Evolutionary conservation across 2,888 invertebrate genomes (phyloP), one percentile per base, ranked within the genome.

Genomic region (Synanthedon myopaeformis): DNA sequence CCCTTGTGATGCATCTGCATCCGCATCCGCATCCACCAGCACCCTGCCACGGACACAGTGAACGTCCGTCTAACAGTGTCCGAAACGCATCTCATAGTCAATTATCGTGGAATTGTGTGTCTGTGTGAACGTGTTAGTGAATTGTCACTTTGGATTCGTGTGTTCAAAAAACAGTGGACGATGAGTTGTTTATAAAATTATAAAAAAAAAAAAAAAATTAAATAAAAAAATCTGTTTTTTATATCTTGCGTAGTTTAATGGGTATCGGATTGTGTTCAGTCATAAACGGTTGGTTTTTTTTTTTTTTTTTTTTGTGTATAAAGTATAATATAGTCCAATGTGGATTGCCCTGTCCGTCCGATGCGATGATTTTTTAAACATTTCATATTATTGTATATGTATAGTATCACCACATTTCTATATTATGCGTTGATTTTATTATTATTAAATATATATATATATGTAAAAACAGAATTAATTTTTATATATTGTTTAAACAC

Each of bases 1-100:
- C 79, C 79, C 64, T 89, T 89, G 88, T 92, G 91, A 91, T 88
- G 72, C 62, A 63, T 58, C 60, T 63, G n/a, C 55, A n/a, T n/a
- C 55, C 51, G 53, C 57, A 53, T 45, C 57, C n/a, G n/a, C n/a
- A n/a, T n/a, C n/a, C n/a, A n/a, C n/a, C n/a, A n/a, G n/a, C n/a
- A n/a, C n/a, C n/a, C n/a, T n/a, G n/a, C n/a, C n/a, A n/a, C n/a
- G n/a, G n/a, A n/a, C n/a, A n/a, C n/a, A n/a, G n/a, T n/a, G n/a
- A n/a, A n/a, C n/a, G n/a, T n/a, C n/a, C n/a, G n/a, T n/a, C n/a
- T n/a, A n/a, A 13, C 11, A 14, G 14, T 45, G 14, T 45, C 45
- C n/a, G 13, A 14, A 45, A 45, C 45, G 13, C 13, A 45, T 45
- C 45, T 45, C 12, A 45, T 45, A 45, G 45, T 45, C 45, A 45